Evolutionary conservation across 2,888 invertebrate genomes (phyloP).

Genomic region (Synanthedon andrenaeformis): DNA sequence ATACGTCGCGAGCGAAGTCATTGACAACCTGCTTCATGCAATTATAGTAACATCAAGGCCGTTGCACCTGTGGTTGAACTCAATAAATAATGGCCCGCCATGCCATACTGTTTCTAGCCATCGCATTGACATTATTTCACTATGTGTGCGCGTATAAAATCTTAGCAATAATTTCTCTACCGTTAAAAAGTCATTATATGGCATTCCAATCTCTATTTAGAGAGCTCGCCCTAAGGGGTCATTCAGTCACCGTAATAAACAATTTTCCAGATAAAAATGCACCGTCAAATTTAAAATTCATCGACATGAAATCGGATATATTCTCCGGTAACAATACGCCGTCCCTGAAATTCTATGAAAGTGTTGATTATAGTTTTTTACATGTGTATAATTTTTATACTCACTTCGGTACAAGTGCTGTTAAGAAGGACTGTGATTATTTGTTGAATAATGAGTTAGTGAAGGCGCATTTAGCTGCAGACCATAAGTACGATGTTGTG

Average conservation of each 20-base stretch:
- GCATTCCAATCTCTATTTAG: conserved; percentile 70
- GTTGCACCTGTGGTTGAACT: conserved; percentile 2
- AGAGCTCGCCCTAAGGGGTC: conserved; percentile 69
- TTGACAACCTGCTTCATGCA: neutral
- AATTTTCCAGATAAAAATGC: conserved; percentile 62
- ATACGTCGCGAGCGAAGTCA: conserved; percentile 4
- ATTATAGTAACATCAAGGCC: neutral
- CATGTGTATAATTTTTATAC: conserved; percentile 18
- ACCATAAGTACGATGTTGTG: conserved; percentile 46
- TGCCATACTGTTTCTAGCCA: conserved; percentile 1
- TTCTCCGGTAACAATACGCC: conserved; percentile 2
- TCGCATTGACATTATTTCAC: conserved; percentile 4
- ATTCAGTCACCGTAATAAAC: conserved; percentile 73
- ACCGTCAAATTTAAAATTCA: conserved; percentile 62
- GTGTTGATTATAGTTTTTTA: conserved; percentile 9
- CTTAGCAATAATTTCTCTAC: conserved; percentile 66
- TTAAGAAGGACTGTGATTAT: conserved; percentile 26
- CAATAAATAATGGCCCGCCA: conserved; percentile 7
- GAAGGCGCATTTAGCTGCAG: conserved; percentile 20
- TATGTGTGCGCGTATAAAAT: conserved; percentile 50
- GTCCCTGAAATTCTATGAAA: conserved; percentile 20
- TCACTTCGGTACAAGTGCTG: conserved; percentile 14
- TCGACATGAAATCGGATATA: conserved; percentile 36
- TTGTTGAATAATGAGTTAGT: conserved; percentile 31
- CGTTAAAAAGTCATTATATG: conserved; percentile 75